Conservation (phyloP, 2,797 vertebrate genomes). For the Galaxias olidus region DNA sequence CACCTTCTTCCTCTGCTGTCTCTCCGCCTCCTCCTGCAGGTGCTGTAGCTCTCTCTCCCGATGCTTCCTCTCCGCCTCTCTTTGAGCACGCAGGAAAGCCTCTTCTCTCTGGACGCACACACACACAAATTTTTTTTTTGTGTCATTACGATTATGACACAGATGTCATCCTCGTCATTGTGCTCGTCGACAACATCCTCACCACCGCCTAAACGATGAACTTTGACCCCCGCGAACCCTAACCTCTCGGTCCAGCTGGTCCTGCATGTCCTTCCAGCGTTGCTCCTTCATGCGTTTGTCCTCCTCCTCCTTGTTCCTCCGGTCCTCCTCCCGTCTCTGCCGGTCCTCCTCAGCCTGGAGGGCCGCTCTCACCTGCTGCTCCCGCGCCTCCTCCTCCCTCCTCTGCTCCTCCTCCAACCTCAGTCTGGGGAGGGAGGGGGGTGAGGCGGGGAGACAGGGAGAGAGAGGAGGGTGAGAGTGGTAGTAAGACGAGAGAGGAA, state of each 20-base stretch:
- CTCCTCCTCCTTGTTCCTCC: slow-evolving; percentile 75
- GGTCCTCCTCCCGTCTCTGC: slow-evolving; percentile 77
- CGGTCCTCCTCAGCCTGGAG: slow-evolving; percentile 81
- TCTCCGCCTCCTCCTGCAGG: slow-evolving; percentile 79
- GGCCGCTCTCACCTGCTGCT: slow-evolving; percentile 76
- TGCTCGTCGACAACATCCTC: too few relatives aligned
- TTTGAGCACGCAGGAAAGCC: slow-evolving; percentile 72
- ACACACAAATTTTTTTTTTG: slow-evolving; percentile 2
- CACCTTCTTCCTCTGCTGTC: slow-evolving; percentile 81
- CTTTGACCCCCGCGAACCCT: slow-evolving; percentile 13
- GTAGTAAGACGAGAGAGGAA: background rate
- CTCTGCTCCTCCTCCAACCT: slow-evolving; percentile 85
- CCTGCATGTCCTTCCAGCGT: slow-evolving; percentile 85
- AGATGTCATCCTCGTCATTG: too few relatives aligned
- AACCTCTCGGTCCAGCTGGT: slow-evolving; percentile 89
- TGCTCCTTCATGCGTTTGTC: slow-evolving; percentile 80
- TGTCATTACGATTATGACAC: too few relatives aligned
- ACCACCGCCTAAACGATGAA: background rate
- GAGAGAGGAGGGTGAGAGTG: background rate
- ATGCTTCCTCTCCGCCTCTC: slow-evolving; percentile 73
- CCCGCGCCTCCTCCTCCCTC: slow-evolving; percentile 82
- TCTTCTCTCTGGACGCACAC: slow-evolving; percentile 72
- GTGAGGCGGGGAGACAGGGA: background rate
- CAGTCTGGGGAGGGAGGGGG: slow-evolving; percentile 66
- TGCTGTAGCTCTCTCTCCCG: slow-evolving; percentile 75